Base-by-base conservation (phyloP, 2,113 vertebrate species). In the Aptenodytes forsteri region DNA sequence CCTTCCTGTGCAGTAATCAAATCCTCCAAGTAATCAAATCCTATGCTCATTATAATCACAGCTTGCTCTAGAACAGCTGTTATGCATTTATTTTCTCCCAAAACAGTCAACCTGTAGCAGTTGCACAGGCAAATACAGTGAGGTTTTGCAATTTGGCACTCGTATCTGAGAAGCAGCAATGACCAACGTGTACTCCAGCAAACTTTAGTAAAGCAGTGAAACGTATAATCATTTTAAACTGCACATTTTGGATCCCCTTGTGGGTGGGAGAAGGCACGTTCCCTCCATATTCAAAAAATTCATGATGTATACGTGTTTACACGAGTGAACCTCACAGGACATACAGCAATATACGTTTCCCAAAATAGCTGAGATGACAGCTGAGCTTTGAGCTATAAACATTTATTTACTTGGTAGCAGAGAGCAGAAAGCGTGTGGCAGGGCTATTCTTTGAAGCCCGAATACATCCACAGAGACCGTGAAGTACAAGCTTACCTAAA, bases 391-490 rank as follows among this genome's bases (percentile, higher is more conserved):
- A 59, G 70, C 54, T 17, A 8, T 2, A 15, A 61, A 15, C 66
- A 14, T 52, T 67, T 44, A 20, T 80, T 61, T 54, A 36, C 58
- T 5, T 0, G 21, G 70, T 2, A 40, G 77, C 62, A 27, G 61
- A 11, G 32, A 65, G 70, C 50, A 34, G 61, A 17, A 32, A 16
- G 42, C 6, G 7, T 4, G 11, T 2, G 52, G 49, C 54, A 6
- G 12, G 64, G 58, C 52, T n/a, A 0, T 38, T 85, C 46, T 26
- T 42, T 5, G 30, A 29, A 64, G 44, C 30, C 56, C 8, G n/a
- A 15, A 10, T 6, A 0, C 1, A 8, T 1, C 46, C 27, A 9
- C 19, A 19, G 59, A 27, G 80, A 6, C 32, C 2, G 23, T 0
- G 13, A 22, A 8, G 32, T 4, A 14, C 0, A 21, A 81, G 22